Evolutionary conservation across 2,888 invertebrate genomes (phyloP), one percentile per base, ranked within the genome.

Genomic region (Chaetogeoica ovagalla): DNA sequence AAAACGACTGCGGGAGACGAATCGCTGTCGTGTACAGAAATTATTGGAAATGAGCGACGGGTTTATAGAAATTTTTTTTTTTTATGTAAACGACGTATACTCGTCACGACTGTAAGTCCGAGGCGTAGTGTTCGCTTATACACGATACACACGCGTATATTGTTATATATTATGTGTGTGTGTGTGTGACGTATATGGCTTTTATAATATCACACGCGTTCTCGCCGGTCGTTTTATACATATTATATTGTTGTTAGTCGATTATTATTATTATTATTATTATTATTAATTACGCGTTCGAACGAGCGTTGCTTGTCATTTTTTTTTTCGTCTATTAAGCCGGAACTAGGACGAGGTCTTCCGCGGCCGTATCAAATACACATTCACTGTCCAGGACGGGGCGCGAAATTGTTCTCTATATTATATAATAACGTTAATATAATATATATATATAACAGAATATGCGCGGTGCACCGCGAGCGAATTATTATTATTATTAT

Each of bases 301-400:
- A 43, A 68, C 57, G 43, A 30, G 48, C 30, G 30, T 30, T 30
- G 30, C 69, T 70, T 70, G 69, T 79, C 77, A 70, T 79, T 70
- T 79, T 79, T 60, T 69, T 76, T 43, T 43, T 76, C 48, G 76
- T 77, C 69, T 68, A 70, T 79, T 62, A 69, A 77, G 30, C 77
- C 77, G 77, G 77, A 79, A 79, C 77, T 79, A 71, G 77, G 77
- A 79, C 77, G 77, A 79, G 77, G 77, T 79, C 77, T 79, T 79
- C 77, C 77, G 77, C 77, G 77, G 70, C 77, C 63, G 21, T 55
- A 39, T 70, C 63, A 79, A 79, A 30, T 30, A 30, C 30, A 79
- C 77, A 79, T 79, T 79, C 77, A 79, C 77, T 19, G 39, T 19
- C 43, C 23, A 66, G 57, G n/a, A 60, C 23, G 43, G 23, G 43